Conservation (phyloP, 2,113 vertebrate genomes). For the Acrocephalus kingi region DNA sequence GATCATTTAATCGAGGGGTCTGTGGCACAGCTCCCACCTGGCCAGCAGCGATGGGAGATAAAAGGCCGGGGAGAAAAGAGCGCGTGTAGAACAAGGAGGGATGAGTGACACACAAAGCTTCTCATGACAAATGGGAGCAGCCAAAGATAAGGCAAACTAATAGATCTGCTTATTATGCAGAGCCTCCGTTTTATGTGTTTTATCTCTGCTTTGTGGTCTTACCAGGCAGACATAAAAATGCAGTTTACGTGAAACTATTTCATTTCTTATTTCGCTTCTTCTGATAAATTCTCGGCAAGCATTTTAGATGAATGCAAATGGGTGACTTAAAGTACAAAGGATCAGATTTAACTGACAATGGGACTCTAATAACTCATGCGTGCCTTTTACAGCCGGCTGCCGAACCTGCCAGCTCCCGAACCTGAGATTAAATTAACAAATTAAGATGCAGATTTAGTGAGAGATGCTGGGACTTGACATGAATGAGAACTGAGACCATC, state of each 20-base stretch:
- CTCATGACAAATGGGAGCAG: constrained; percentile 45
- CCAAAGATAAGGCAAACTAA: constrained; percentile 33
- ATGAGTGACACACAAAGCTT: constrained; percentile 37
- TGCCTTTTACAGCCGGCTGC: neutral
- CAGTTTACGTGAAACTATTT: constrained; percentile 16
- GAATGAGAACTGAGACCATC: neutral
- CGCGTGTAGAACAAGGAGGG: constrained; percentile 33
- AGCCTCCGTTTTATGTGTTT: constrained; percentile 14
- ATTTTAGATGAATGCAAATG: constrained; percentile 50
- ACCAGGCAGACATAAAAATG: constrained; percentile 36
- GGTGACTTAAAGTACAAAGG: constrained; percentile 23
- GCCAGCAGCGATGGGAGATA: neutral
- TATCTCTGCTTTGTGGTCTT: constrained; percentile 47
- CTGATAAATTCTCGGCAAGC: neutral
- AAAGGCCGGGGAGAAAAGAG: neutral
- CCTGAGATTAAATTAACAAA: constrained; percentile 31
- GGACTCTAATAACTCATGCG: neutral
- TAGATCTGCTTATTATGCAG: constrained; percentile 30
- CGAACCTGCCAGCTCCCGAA: neutral
- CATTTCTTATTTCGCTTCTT: constrained; percentile 46
- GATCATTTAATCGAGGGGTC: neutral
- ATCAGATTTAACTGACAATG: neutral
- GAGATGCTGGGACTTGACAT: neutral
- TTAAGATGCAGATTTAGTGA: constrained; percentile 11
- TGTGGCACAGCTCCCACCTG: neutral